Base-by-base conservation (phyloP, 2,797 vertebrate genomes). In the Discoglossus pictus region DNA sequence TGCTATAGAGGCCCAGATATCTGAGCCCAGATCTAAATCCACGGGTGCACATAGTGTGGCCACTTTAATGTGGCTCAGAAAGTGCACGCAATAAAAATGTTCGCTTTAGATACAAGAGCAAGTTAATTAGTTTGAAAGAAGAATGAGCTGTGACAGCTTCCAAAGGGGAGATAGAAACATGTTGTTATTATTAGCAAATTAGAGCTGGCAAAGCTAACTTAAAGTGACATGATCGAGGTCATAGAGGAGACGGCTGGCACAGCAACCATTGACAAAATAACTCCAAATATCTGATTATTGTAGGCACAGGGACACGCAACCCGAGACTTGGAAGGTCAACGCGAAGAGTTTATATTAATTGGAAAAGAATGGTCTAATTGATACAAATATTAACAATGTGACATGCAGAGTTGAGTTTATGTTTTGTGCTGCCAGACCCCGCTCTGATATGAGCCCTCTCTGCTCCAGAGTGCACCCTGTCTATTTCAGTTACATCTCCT, bases 121-220 rank as follows among this genome's bases (percentile, higher is more conserved):
- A 54, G 58, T 61, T 61, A 36, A 69, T 69, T 69, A 69, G 42
- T 34, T 23, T 47, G 31, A 48, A 56, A 55, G 40, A 20, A 53
- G 59, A 52, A 27, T 20, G 50, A 31, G 40, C 58, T 6, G 16
- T 56, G 67, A 69, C 66, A 69, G 59, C 23, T 27, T 47, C 58
- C 50, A 34, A 61, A 25, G 47, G 27, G 27, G 20, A 42, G 40
- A 56, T 2, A 24, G 38, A 40, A 34, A 40, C 27, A 47, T 40
- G 25, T 24, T 25, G 53, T 62, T 56, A 62, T 69, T 62, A 69
- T 62, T 62, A 62, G 59, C n/a, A 55, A 44, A 69, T 69, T 48
- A 50, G 9, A 35, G 15, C 59, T 53, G 34, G 50, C 67, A 34
- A 31, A 9, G 35, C 13, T 5, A 36, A 53, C 20, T 13, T 18